Conservation (phyloP, 2,888 invertebrate genomes). For the Leptogaster cylindrica region DNA sequence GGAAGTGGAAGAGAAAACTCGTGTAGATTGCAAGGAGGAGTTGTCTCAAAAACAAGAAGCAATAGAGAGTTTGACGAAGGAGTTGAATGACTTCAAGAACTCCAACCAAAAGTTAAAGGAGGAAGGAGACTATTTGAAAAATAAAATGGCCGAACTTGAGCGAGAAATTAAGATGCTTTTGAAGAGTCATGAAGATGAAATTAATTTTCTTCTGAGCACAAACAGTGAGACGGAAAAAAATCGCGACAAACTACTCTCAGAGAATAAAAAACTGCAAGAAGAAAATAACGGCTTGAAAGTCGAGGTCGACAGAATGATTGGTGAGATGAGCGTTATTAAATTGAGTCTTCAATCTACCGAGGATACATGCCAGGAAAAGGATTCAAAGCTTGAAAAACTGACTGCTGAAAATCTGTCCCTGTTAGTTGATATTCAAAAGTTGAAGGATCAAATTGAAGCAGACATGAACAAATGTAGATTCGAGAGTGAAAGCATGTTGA, state of each 20-base stretch:
- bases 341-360: constrained; percentile 51
- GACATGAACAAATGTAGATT: constrained; percentile 57
- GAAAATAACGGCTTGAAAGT: constrained; percentile 48
- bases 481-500: constrained; percentile 55
- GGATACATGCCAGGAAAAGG: constrained; percentile 51
- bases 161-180: constrained; percentile 47
- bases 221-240: constrained; percentile 43
- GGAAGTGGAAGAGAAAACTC: constrained; percentile 55
- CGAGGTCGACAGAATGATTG: constrained; percentile 50
- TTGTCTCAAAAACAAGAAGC: constrained; percentile 54
- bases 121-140: constrained; percentile 52
- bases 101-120: constrained; percentile 53
- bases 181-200: constrained; percentile 47
- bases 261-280: constrained; percentile 37
- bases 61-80: constrained; percentile 53
- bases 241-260: constrained; percentile 42
- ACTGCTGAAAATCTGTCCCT: constrained; percentile 55
- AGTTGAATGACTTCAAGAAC: constrained; percentile 54
- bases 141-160: constrained; percentile 46
- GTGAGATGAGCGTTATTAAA: constrained; percentile 52
- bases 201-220: constrained; percentile 43
- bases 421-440: constrained; percentile 52
- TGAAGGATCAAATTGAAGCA: constrained; percentile 57
- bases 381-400: constrained; percentile 53
- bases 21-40: constrained; percentile 53